Percentiles rank a stretch among this genome's conserved stretches.
These are phyloP conservation scores for Cerastoderma edule DNA, from an alignment of 2,888 invertebrate genomes.

Conservation along the genomic window DNA sequence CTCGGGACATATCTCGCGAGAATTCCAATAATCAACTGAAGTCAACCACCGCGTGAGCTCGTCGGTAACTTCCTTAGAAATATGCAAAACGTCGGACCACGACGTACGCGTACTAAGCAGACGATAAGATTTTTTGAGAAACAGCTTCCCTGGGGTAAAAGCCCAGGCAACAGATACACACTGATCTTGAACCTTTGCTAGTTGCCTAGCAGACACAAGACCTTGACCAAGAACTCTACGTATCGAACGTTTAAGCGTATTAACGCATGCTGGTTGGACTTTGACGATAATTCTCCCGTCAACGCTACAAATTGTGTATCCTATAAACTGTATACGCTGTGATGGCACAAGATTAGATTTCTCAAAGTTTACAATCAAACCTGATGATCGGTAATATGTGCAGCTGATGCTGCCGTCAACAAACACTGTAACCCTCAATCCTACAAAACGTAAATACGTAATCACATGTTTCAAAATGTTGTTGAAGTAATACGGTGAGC, in stretches of 20 bases:
- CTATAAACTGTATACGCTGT: background rate
- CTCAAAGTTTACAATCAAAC: conserved; percentile 13
- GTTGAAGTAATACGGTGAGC: conserved; percentile 32
- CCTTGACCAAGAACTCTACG: background rate
- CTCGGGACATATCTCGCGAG: conserved; percentile 19
- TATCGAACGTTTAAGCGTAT: conserved; percentile 12
- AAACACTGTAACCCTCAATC: conserved; percentile 26
- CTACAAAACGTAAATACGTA: conserved; percentile 18
- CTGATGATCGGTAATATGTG: no score
- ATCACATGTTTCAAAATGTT: background rate
- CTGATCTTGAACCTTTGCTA: conserved; percentile 23
- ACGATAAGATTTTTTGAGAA: conserved; percentile 15
- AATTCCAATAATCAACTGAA: conserved; percentile 10
- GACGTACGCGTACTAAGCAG: background rate
- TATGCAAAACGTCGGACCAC: background rate
- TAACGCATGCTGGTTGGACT: background rate
- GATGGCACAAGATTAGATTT: conserved; percentile 7
- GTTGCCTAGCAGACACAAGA: conserved; percentile 1
- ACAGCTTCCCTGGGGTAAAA: conserved; percentile 25
- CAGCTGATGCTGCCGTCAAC: conserved; percentile 29
- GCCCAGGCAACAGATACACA: conserved; percentile 27
- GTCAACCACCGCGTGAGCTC: conserved; percentile 17
- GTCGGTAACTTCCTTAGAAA: conserved; percentile 5
- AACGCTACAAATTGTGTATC: background rate
- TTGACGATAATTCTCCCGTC: conserved; percentile 4